phyloP scores from a whole-genome alignment of 1,140 invertebrate species.

The Ostrea denselamellosa region DNA sequence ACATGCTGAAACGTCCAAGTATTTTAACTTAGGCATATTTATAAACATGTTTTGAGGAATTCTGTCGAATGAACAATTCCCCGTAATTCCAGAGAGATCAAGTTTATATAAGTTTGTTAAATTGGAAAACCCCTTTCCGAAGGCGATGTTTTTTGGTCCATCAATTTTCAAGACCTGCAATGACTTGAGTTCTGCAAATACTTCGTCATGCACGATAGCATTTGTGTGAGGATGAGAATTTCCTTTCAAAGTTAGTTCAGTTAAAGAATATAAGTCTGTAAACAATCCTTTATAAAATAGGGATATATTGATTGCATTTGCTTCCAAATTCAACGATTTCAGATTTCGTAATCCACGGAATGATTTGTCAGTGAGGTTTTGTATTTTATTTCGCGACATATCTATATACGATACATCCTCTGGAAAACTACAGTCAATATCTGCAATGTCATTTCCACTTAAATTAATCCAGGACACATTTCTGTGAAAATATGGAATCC shows the following conservation, averaged over 20 bases:
- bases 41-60: neutral
- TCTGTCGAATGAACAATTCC: neutral
- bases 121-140: neutral
- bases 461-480: neutral
- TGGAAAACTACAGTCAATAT: neutral
- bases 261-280: neutral
- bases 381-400: neutral
- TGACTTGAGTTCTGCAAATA: neutral
- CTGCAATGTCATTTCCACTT: neutral
- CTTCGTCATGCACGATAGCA: neutral
- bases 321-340: neutral
- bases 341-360: neutral
- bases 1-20: neutral
- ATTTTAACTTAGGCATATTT: neutral
- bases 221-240: neutral
- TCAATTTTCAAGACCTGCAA: neutral
- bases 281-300: neutral
- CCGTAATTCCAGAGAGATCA: conserved; percentile 1
- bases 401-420: neutral
- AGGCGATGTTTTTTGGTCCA: neutral
- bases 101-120: neutral
- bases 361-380: neutral
- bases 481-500: neutral
- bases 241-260: neutral
- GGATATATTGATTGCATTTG: neutral